Percentiles rank a stretch among this genome's conserved stretches.
phyloP scores from a whole-genome alignment of 2,888 invertebrate genomes.

The Adela reaumurella region DNA sequence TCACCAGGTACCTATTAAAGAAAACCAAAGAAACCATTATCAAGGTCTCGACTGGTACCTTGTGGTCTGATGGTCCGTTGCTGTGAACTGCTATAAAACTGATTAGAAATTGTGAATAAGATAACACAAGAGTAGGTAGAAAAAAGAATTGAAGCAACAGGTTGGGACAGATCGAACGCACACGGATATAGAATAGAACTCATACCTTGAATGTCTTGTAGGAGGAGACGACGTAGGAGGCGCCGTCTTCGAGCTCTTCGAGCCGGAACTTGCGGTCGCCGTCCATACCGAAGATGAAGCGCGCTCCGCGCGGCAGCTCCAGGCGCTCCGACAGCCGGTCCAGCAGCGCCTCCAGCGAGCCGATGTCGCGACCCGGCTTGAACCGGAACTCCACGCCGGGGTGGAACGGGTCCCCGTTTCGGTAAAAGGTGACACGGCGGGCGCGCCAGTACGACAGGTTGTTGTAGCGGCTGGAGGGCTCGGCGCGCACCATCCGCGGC shows the following conservation, averaged over 20 bases:
- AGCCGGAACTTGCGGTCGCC: conserved; percentile 80
- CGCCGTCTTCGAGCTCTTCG: conserved; percentile 87
- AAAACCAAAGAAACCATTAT: too few relatives aligned
- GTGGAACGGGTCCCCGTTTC: conserved; percentile 91
- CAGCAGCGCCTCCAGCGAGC: conserved; percentile 78
- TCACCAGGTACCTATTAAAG: too few relatives aligned
- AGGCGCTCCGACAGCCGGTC: conserved; percentile 84
- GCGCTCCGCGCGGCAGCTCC: conserved; percentile 83
- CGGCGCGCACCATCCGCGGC: conserved; percentile 55
- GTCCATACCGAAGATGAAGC: conserved; percentile 90
- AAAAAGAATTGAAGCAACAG: too few relatives aligned
- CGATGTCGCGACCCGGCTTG: conserved; percentile 84
- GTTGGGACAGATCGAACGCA: too few relatives aligned
- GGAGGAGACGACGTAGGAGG: conserved; percentile 89
- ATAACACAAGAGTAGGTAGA: too few relatives aligned
- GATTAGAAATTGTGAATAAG: too few relatives aligned
- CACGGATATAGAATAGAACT: too few relatives aligned
- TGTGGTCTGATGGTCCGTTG: too few relatives aligned
- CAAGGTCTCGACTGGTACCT: too few relatives aligned
- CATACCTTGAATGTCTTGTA: conserved; percentile 88
- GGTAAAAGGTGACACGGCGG: conserved; percentile 82
- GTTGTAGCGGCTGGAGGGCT: conserved; percentile 64
- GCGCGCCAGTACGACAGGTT: conserved; percentile 87
- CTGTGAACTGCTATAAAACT: too few relatives aligned
- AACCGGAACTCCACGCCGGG: conserved; percentile 84